Conservation (phyloP, 2,888 invertebrate genomes). For the Heliconius ethilla region DNA sequence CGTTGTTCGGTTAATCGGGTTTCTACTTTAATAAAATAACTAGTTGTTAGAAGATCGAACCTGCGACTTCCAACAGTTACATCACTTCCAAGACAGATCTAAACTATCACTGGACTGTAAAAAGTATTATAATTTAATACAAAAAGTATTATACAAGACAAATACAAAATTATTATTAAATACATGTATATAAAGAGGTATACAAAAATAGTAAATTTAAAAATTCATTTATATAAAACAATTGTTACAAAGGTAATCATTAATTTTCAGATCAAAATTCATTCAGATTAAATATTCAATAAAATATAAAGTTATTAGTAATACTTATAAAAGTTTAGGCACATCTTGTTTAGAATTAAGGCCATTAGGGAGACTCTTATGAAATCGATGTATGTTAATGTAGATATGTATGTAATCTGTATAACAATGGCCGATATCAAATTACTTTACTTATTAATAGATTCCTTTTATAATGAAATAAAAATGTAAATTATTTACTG, state of each 20-base stretch:
- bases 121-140: not conserved
- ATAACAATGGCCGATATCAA: constrained; percentile 1
- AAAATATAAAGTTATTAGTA: not conserved
- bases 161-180: constrained; percentile 1
- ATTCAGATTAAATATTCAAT: not conserved
- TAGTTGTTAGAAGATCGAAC: not conserved
- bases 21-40: not conserved
- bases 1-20: not conserved
- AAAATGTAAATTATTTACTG: not conserved
- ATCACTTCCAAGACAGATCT: not conserved
- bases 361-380: not conserved
- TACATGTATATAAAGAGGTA: not conserved
- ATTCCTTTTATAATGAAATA: not conserved
- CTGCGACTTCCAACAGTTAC: not conserved
- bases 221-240: constrained; percentile 1
- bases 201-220: not conserved
- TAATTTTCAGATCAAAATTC: not conserved
- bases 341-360: constrained; percentile 1
- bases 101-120: not conserved
- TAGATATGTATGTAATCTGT: not conserved
- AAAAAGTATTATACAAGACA: not conserved
- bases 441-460: not conserved
- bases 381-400: not conserved
- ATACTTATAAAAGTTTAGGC: constrained; percentile 3
- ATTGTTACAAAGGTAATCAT: not conserved